A percentile compares a stretch with the other conserved stretches of the same genome.
These are phyloP conservation scores for Papio anubis DNA, from an alignment of 2,113 vertebrate genomes.

Conservation along the genomic window DNA sequence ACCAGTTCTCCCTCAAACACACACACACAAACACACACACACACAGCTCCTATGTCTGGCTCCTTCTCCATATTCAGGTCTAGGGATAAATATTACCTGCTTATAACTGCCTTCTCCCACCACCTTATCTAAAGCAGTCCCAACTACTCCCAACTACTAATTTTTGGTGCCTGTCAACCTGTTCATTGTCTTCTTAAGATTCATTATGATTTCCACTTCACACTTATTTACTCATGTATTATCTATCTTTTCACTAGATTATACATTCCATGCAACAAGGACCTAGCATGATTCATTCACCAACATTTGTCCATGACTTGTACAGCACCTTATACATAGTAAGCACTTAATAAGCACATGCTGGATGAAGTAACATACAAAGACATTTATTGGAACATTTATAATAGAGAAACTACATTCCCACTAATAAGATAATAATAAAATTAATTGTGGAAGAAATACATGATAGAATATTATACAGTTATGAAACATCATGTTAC, in stretches of 20 bases:
- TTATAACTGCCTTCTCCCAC: not conserved
- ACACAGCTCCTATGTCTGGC: not conserved
- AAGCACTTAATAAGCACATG: not conserved
- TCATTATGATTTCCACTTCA: not conserved
- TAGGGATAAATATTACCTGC: not conserved
- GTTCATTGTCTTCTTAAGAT: not conserved
- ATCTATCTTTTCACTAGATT: not conserved
- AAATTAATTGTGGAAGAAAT: not conserved
- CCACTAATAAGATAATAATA: not conserved
- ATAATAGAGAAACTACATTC: not conserved
- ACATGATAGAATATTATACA: not conserved
- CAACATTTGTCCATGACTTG: not conserved
- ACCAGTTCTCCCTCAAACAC: not conserved
- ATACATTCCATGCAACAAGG: not conserved
- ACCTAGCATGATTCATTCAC: not conserved
- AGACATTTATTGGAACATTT: not conserved
- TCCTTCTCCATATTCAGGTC: not conserved
- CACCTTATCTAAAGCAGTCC: not conserved
- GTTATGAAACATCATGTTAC: not conserved
- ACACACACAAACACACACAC: not conserved
- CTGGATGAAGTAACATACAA: not conserved
- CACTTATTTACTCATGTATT: not conserved
- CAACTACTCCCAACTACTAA: not conserved
- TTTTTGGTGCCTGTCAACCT: not conserved
- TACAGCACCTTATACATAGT: not conserved